Evolutionary conservation across 2,888 invertebrate genomes (phyloP).

Genomic region (Oscheius myriophilus): DNA sequence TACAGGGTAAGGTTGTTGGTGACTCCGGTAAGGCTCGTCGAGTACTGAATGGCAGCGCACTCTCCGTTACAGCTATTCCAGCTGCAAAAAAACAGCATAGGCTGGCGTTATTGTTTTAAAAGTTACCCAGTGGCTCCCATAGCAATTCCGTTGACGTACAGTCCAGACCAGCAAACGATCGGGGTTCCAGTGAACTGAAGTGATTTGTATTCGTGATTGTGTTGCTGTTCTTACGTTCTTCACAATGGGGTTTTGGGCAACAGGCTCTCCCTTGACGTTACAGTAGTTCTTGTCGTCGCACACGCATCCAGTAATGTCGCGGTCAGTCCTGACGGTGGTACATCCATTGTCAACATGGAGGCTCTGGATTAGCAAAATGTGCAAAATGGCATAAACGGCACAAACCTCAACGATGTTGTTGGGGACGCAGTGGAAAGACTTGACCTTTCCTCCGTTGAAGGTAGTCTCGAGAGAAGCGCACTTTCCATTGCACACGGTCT

Average conservation of each 20-base stretch:
- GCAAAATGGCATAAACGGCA: neutral
- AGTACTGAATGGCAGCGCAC: conserved; percentile 42
- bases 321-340: conserved; percentile 27
- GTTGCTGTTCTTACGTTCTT: neutral
- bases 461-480: conserved; percentile 40
- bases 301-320: conserved; percentile 43
- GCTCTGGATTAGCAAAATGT: too few species aligned
- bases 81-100: conserved; percentile 8
- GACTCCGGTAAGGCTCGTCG: conserved; percentile 32
- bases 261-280: conserved; percentile 33
- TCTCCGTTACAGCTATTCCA: conserved; percentile 43
- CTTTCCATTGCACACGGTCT: conserved; percentile 40
- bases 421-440: conserved; percentile 52
- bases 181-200: conserved; percentile 9
- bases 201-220: too few species aligned
- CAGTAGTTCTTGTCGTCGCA: conserved; percentile 50
- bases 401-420: conserved; percentile 34
- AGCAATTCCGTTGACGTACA: conserved; percentile 45
- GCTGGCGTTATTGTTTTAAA: too few species aligned
- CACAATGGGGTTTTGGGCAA: conserved; percentile 7
- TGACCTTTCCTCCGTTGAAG: conserved; percentile 42
- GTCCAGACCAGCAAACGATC: conserved; percentile 51
- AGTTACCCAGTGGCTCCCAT: conserved; percentile 11
- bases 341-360: conserved; percentile 34
- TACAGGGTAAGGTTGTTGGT: conserved; percentile 37